Evolutionary conservation across 1,140 invertebrate genomes (phyloP), one percentile per base, ranked within the genome.

Genomic region (Chrysomallon squamiferum): DNA sequence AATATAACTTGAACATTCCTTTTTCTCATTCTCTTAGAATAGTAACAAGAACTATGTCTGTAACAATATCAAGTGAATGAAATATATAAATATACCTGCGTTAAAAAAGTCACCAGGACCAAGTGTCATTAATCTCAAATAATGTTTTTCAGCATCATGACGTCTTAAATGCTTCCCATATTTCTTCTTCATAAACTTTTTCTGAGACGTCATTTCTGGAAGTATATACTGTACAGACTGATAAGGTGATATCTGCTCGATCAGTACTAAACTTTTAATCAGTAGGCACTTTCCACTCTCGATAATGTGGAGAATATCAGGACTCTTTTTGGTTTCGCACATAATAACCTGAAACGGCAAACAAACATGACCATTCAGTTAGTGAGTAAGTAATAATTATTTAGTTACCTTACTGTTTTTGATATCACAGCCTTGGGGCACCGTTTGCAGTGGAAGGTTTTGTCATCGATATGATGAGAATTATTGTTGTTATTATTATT

Each of bases 321-420:
- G 50, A n/a, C 64, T 7, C 2, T 35, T 29, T 3, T 22, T 38
- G 43, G 35, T 43, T 30, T 74, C 50, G 27, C 69, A 66, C 32
- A 67, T 49, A 9, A 74, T 65, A 1, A 71, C 33, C 73, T 74
- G 18, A 15, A 68, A n/a, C n/a, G n/a, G n/a, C n/a, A n/a, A n/a
- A n/a, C n/a, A n/a, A n/a, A n/a, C n/a, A n/a, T n/a, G n/a, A n/a
- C n/a, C n/a, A n/a, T n/a, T n/a, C n/a, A n/a, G n/a, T n/a, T n/a
- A n/a, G n/a, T n/a, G n/a, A n/a, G n/a, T n/a, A n/a, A n/a, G n/a
- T n/a, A n/a, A n/a, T n/a, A n/a, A n/a, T n/a, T n/a, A n/a, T n/a
- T n/a, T n/a, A n/a, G n/a, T n/a, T n/a, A n/a, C n/a, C n/a, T n/a
- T n/a, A n/a, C n/a, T n/a, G n/a, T n/a, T n/a, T n/a, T n/a, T n/a